phyloP scores from a whole-genome alignment of 2,888 invertebrate genomes.

The Amitus sp. region DNA sequence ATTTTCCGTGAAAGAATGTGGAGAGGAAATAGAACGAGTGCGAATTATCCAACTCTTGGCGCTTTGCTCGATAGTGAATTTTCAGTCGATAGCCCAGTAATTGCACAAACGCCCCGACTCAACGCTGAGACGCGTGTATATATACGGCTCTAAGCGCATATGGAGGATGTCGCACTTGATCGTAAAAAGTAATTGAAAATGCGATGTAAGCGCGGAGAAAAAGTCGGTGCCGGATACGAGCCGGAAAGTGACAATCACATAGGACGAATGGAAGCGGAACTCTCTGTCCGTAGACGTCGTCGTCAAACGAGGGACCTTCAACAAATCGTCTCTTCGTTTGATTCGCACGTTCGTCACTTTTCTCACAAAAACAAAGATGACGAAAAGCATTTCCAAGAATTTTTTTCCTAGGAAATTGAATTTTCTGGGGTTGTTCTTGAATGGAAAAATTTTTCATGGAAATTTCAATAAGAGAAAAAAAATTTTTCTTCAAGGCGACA shows the following conservation, averaged over 20 bases:
- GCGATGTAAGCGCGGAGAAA: conserved; percentile 53
- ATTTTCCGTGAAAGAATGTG: conserved; percentile 15
- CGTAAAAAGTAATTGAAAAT: conserved; percentile 62
- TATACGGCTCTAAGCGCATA: conserved; percentile 21
- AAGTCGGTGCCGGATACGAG: conserved; percentile 56
- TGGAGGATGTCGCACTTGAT: conserved; percentile 49
- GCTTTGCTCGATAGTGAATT: conserved; percentile 38
- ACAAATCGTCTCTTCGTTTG: conserved; percentile 41
- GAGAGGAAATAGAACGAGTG: conserved; percentile 35
- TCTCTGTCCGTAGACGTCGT: conserved; percentile 56
- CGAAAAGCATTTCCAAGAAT: not conserved
- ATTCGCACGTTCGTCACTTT: not conserved
- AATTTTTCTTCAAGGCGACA: too few relatives aligned
- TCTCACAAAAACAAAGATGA: not conserved
- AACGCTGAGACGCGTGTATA: conserved; percentile 28
- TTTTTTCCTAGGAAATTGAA: not conserved
- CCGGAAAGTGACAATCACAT: conserved; percentile 66
- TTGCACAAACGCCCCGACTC: conserved; percentile 40
- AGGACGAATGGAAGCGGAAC: conserved; percentile 49
- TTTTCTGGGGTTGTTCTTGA: too few relatives aligned
- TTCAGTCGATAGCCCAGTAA: conserved; percentile 45
- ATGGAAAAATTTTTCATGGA: too few relatives aligned
- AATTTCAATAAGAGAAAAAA: too few relatives aligned
- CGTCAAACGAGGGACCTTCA: conserved; percentile 38
- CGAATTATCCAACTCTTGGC: conserved; percentile 36